Evolutionary conservation across 2,888 invertebrate species (phyloP), one percentile per base, ranked within the genome.

Genomic region (Ophion costatus): DNA sequence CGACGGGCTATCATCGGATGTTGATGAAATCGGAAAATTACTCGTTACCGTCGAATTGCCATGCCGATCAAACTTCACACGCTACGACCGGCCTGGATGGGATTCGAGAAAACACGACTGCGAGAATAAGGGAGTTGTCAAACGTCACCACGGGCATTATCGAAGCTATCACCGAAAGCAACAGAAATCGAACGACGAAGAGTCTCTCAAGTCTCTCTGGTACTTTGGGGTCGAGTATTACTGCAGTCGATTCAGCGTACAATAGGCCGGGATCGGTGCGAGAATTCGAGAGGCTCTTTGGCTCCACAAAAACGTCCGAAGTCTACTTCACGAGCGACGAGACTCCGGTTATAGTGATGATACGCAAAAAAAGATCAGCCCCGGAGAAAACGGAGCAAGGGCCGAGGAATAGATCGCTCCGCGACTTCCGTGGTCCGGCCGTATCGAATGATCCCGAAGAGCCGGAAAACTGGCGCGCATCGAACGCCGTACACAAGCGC

Each of bases 351-450:
- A 77, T 83, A 14, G 11, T 42, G 64, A 59, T 71, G 14, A 73
- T 86, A 9, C 79, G 76, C 3, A 71, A 74, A 24, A 81, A 87
- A 71, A 63, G 77, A 69, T 76, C 66, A 24, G 64, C 29, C 11
- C 7, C 22, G 22, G 38, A 10, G 1, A 57, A 67, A 22, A 66
- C 22, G 22, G 33, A 67, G 17, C 51, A 22, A n/a, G 82, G 67
- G 20, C 42, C 69, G n/a, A 63, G 38, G n/a, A 56, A 33, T 14
- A 45, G 77, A 67, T 80, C 84, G 1, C 79, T 87, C 51, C 57
- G 82, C 59, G 61, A 87, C 78, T 78, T 85, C 14, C 29, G 73
- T 42, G 86, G 84, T 10, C 87, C 87, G 10, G 45, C 69, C 0
- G 78, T 85, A 24, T 57, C 61, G 1, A 73, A 73, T 22, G 87